Conservation (phyloP, 2,113 vertebrate species). For the Cricetomys ansorgei region DNA sequence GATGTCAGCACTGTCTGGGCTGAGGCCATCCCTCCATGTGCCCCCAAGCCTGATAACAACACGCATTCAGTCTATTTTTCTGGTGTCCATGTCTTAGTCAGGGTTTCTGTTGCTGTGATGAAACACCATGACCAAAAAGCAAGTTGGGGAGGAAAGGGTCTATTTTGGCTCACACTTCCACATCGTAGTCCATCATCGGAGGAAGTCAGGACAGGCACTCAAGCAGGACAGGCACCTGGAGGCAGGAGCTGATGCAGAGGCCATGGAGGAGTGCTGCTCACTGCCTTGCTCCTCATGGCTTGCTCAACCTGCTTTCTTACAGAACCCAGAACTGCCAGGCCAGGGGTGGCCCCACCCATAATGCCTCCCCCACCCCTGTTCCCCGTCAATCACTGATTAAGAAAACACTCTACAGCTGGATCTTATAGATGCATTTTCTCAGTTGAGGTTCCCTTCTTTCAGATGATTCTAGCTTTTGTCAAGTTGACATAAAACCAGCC, state of each 20-base stretch:
- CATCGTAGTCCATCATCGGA: neutral
- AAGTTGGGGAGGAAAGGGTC: neutral
- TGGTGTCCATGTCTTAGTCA: neutral
- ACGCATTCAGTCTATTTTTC: neutral
- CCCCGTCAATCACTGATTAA: neutral
- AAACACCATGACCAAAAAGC: neutral
- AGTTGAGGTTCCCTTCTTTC: neutral
- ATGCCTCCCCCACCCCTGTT: too few relatives aligned
- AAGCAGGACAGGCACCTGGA: too few relatives aligned
- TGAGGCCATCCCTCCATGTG: rapidly evolving
- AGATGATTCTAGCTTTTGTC: neutral
- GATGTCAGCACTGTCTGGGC: neutral
- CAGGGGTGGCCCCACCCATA: neutral
- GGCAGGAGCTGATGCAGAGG: neutral
- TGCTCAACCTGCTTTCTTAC: neutral
- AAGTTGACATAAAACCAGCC: neutral
- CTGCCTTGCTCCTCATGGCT: neutral
- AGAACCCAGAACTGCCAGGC: neutral
- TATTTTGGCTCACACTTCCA: neutral
- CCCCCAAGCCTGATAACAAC: neutral
- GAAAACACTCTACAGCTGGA: neutral
- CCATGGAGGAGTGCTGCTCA: neutral
- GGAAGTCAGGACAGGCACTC: neutral
- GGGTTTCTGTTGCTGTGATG: neutral
- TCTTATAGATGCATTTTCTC: neutral